A percentile compares a stretch with the other conserved stretches of the same genome.
phyloP scores from a whole-genome alignment of 2,113 vertebrate genomes.

The Eidolon helvum region DNA sequence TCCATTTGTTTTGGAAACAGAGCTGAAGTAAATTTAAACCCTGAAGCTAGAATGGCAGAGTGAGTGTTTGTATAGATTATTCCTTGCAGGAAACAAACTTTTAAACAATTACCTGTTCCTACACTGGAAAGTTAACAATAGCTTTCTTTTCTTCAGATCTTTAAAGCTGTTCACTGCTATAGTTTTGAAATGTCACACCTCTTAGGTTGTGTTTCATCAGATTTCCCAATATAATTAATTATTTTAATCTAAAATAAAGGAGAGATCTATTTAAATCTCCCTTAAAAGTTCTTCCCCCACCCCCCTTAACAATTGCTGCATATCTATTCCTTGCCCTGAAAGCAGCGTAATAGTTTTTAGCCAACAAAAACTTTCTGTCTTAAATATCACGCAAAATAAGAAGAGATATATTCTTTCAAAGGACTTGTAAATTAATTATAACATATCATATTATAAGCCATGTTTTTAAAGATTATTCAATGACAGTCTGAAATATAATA shows the following conservation, averaged over 20 bases:
- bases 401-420: background rate
- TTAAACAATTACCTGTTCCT: background rate
- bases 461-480: background rate
- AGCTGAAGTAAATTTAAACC: background rate
- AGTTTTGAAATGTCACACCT: background rate
- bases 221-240: background rate
- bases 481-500: background rate
- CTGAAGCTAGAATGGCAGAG: background rate
- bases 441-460: background rate
- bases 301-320: background rate
- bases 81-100: background rate
- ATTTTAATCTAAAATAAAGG: background rate
- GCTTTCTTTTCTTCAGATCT: background rate
- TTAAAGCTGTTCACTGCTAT: background rate
- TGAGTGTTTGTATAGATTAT: background rate
- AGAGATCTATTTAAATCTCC: background rate
- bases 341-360: background rate
- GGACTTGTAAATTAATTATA: background rate
- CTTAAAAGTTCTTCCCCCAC: background rate
- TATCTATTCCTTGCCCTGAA: background rate
- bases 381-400: conserved; percentile 10
- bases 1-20: background rate
- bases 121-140: background rate
- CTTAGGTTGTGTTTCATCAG: background rate
- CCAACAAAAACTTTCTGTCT: background rate